These are phyloP conservation scores for Ischnura elegans DNA, from an alignment of 2,888 invertebrate species.

Conservation along the genomic window DNA sequence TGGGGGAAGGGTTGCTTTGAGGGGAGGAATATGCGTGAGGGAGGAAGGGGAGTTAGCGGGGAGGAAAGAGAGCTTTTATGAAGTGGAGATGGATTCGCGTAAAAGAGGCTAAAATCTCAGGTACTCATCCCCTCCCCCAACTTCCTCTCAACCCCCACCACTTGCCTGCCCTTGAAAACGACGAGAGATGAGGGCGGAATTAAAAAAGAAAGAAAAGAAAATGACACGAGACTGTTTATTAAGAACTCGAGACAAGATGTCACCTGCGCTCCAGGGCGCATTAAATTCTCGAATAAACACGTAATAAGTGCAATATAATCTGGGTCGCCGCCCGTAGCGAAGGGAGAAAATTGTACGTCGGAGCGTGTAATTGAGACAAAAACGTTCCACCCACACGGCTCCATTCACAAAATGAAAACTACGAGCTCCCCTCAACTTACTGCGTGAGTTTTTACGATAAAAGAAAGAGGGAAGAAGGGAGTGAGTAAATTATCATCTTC, in stretches of 20 bases:
- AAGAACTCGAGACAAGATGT: constrained; percentile 27
- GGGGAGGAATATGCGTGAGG: background rate
- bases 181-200: background rate
- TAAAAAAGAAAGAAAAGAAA: background rate
- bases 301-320: constrained; percentile 21
- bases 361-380: background rate
- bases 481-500: too few relatives aligned
- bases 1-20: background rate
- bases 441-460: too few relatives aligned
- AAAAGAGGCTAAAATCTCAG: background rate
- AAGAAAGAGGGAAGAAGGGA: background rate
- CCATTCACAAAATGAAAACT: background rate
- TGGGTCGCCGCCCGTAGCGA: background rate
- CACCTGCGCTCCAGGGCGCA: background rate
- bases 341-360: background rate
- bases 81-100: background rate
- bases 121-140: background rate
- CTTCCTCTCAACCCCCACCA: background rate
- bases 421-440: background rate
- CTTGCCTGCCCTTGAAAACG: background rate
- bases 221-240: background rate
- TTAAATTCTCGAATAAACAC: constrained; percentile 27
- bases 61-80: background rate
- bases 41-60: background rate
- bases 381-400: background rate